Evolutionary conservation across 2,888 invertebrate species (phyloP), one percentile per base, ranked within the genome.

Genomic region (Cancer borealis): DNA sequence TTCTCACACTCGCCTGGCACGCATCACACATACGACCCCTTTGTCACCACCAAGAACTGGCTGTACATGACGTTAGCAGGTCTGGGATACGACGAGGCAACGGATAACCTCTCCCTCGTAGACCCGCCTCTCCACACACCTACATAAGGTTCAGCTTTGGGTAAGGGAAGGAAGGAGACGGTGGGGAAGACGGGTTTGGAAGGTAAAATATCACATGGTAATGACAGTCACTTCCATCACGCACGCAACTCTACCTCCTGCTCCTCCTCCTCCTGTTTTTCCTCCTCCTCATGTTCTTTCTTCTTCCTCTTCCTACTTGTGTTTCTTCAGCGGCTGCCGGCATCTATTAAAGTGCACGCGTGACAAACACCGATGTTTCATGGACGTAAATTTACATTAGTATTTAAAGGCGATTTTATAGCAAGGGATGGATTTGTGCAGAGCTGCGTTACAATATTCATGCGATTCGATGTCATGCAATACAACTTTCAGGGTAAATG

Each of bases 191-290:
- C 21, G 8, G n/a, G 73, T 26, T 54, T 73, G 73, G 73, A 73
- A 73, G 73, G 73, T 73, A 73, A 73, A 73, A 73, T 73, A 73
- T 73, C 73, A 73, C 73, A 73, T n/a, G 73, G 73, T 26, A 73
- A 73, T 73, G 73, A 73, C 73, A 73, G 73, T 26, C 73, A 73
- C 73, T n/a, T 73, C 73, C 73, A 73, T 73, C 73, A 73, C 73
- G 21, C n/a, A 73, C 73, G 73, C n/a, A n/a, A 73, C 26, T 73
- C n/a, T 26, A 6, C 73, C 21, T 73, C 73, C n/a, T 73, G n/a
- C 8, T 73, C 73, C n/a, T 73, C 73, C n/a, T 73, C n/a, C 66
- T 66, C n/a, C n/a, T 66, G 4, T 66, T 66, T 17, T 17, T 66
- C 66, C 4, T n/a, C n/a, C 17, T 17, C 66, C 66, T 21, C 66